These are phyloP conservation scores for Temnothorax unifasciatus DNA, from an alignment of 2,888 invertebrate species.

Conservation along the genomic window DNA sequence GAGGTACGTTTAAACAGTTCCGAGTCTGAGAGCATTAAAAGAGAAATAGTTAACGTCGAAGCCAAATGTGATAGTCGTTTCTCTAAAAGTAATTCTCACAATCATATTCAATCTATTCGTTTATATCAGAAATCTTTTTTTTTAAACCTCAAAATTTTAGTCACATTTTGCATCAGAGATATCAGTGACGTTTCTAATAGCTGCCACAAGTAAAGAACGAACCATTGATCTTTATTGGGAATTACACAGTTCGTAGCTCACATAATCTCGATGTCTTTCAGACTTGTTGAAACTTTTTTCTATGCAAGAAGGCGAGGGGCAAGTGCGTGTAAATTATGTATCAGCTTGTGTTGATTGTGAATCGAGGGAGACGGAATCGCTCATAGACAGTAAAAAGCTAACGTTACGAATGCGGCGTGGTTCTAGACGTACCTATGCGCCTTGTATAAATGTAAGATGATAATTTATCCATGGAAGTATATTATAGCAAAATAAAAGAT, in stretches of 20 bases:
- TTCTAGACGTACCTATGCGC: conserved; percentile 77
- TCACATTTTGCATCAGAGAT: neutral
- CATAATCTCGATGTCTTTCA: conserved; percentile 17
- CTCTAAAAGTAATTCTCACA: neutral
- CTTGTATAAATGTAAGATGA: conserved; percentile 86
- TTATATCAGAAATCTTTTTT: neutral
- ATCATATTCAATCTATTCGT: neutral
- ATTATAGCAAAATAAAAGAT: conserved; percentile 85
- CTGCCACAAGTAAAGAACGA: neutral
- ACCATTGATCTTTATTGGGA: neutral
- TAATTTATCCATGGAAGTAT: conserved; percentile 85
- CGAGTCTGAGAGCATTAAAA: conserved; percentile 31
- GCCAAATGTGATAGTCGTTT: conserved; percentile 2
- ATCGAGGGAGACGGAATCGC: conserved; percentile 28
- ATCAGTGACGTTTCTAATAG: neutral
- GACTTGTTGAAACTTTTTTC: conserved; percentile 20
- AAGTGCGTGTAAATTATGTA: conserved; percentile 40
- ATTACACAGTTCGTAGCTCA: neutral
- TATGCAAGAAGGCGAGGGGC: neutral
- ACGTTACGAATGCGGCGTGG: conserved; percentile 57
- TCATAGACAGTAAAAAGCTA: conserved; percentile 40
- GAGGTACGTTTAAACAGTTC: conserved; percentile 49
- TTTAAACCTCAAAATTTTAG: neutral
- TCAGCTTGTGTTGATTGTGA: conserved; percentile 17
- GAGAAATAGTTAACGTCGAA: neutral